Evolutionary conservation across 2,888 invertebrate genomes (phyloP).

Genomic region (Mycalesis mineus): DNA sequence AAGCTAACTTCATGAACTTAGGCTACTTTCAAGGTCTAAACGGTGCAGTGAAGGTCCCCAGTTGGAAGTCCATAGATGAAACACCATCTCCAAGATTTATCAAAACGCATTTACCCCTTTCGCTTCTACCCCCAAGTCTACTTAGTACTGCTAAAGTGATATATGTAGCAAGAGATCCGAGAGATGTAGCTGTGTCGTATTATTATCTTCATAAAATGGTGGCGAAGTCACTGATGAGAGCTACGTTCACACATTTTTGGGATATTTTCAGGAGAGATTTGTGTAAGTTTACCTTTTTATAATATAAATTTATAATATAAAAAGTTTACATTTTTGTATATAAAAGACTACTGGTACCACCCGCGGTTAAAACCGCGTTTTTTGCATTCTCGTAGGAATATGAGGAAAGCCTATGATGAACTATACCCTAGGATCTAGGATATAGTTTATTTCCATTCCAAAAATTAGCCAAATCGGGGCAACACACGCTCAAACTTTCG

Average conservation of each 20-base stretch:
- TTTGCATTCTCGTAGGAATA: too few relatives aligned
- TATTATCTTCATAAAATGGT: slow-evolving; percentile 82
- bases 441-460: too few relatives aligned
- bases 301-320: too few relatives aligned
- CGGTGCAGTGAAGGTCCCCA: slow-evolving; percentile 50
- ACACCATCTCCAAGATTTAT: slow-evolving; percentile 76
- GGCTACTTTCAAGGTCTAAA: slow-evolving; percentile 62
- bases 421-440: too few relatives aligned
- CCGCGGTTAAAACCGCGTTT: too few relatives aligned
- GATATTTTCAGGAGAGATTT: slow-evolving; percentile 79
- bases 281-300: too few relatives aligned
- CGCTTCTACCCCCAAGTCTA: slow-evolving; percentile 75
- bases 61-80: slow-evolving; percentile 57
- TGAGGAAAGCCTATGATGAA: too few relatives aligned
- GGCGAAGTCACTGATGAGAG: slow-evolving; percentile 65
- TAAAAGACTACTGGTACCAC: too few relatives aligned
- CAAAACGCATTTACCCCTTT: slow-evolving; percentile 81
- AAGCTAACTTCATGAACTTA: slow-evolving; percentile 62
- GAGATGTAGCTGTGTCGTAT: slow-evolving; percentile 84
- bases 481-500: too few relatives aligned
- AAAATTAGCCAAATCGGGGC: too few relatives aligned
- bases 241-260: slow-evolving; percentile 78
- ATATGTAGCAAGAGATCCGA: slow-evolving; percentile 84
- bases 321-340: too few relatives aligned
- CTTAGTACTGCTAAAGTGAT: slow-evolving; percentile 77